Evolutionary conservation across 2,797 vertebrate genomes (phyloP), one percentile per base, ranked within the genome.

Genomic region (Dendrocincla tyrannina): DNA sequence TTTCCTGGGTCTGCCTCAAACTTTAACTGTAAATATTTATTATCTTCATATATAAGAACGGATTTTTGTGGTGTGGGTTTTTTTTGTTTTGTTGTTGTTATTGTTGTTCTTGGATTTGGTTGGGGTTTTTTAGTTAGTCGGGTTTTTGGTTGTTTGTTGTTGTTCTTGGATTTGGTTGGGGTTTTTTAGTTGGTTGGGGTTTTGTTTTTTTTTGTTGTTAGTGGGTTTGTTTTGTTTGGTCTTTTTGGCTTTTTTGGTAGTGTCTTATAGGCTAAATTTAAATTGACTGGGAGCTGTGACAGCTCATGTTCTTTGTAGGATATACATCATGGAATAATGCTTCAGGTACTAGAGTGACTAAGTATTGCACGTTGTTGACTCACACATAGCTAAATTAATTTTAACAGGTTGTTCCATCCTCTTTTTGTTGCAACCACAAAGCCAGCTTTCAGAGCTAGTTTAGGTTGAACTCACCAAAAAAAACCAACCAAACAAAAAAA

Each of bases 361-460:
- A 0, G 1, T 41, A 0, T 44, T 59, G 22, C n/a, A 22, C 42
- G 2, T 27, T 13, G 10, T 64, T 75, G 50, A 32, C 16, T 78
- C 18, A 30, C 9, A 15, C 11, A 8, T 20, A 66, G 46, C 37
- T 88, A 56, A 68, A 64, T 49, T 74, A 2, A 5, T 70, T 83
- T 88, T 84, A 50, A 27, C 49, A 35, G 11, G 9, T 41, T 58
- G 25, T 82, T 79, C 32, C 4, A 3, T 67, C 56, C 53, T 68
- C 19, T 53, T 64, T 11, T 9, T 75, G 18, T 25, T 25, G 10
- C 37, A 81, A 69, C 37, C 25, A 37, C 37, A 68, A 74, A 75
- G 10, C 6, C 58, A 79, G 13, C 17, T 91, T 79, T 27, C 58
- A 62, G 18, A 78, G 22, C 18, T n/a, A 49, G 14, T 18, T 82